Evolutionary conservation across 2,797 vertebrate genomes (phyloP), one percentile per base, ranked within the genome.

Genomic region (Pitangus sulphuratus): DNA sequence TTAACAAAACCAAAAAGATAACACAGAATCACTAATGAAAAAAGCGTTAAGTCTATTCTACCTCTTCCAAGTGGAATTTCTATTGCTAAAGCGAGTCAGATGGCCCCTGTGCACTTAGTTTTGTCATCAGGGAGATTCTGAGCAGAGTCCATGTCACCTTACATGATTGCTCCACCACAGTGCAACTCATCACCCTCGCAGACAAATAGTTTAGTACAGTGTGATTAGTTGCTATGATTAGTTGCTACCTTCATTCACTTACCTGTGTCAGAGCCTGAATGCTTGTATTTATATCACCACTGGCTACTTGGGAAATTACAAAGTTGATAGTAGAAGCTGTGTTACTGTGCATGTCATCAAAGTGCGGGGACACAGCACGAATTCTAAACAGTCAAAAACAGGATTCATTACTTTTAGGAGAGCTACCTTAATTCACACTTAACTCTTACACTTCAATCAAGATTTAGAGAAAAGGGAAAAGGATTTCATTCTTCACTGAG

Each of bases 291-390:
- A 99, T 99, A 97, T 99, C 99, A 18, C 99, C 98, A 77, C 99
- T 99, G 60, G 99, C 99, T 92, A 99, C 99, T 97, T 99, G 99
- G 35, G 99, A 99, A 97, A 99, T 99, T 68, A 99, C 99, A 47
- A 99, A 99, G 97, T 99, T 99, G 97, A 99, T 99, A 77, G 99
- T 99, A 97, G 99, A 99, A 89, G 99, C 98, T 9, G 99, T 99
- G 96, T 99, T 99, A 97, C 99, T 99, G 98, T 99, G 99, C 95
- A 99, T 98, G 76, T 99, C 99, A 92, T 99, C 99, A 0, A 99
- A 99, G 91, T 99, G 99, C 2, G 99, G 99, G 17, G 99, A 99
- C 35, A 99, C 98, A 3, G 99, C 97, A 57, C 98, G 98, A 85
- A 99, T 99, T 98, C 99, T 99, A 90, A 74, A 90, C 12, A 89